Evolutionary conservation across 2,113 vertebrate genomes (phyloP).

Genomic region (Amazona vittata): DNA sequence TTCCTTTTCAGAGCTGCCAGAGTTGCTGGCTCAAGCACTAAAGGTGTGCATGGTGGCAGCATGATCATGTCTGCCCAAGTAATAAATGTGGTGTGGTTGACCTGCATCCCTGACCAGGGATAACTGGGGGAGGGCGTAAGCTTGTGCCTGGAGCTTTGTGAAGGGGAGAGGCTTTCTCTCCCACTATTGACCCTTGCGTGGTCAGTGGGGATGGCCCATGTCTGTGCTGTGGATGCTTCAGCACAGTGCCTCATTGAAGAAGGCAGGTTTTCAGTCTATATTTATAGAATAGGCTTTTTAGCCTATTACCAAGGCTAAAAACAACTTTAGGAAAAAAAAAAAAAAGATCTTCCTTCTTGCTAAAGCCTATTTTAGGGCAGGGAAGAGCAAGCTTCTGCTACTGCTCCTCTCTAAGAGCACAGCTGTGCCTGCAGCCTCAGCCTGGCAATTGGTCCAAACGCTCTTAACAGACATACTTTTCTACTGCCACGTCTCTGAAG

Average conservation of each 20-base stretch:
- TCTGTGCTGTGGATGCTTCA: not conserved
- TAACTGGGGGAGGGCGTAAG: accelerated
- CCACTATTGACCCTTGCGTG: accelerated
- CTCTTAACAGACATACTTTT: not conserved
- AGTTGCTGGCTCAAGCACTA: not conserved
- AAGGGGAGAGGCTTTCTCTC: not conserved
- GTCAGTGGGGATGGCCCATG: not conserved
- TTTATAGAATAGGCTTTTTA: not conserved
- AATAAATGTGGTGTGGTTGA: not conserved
- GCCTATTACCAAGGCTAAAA: not conserved
- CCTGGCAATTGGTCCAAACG: not conserved
- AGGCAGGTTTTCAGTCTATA: not conserved
- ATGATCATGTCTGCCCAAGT: accelerated
- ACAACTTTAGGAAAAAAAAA: not conserved
- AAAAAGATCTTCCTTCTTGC: not conserved
- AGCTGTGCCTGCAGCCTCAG: not conserved
- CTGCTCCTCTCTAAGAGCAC: accelerated
- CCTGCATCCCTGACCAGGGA: not conserved
- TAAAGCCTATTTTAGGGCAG: not conserved
- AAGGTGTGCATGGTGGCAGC: not conserved
- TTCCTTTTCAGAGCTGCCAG: not conserved
- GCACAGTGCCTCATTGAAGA: not conserved
- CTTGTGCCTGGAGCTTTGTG: not conserved
- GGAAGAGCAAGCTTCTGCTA: not conserved
- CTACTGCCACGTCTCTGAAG: accelerated